phyloP scores from a whole-genome alignment of 2,888 invertebrate species.

The Ecdyonurus torrentis region DNA sequence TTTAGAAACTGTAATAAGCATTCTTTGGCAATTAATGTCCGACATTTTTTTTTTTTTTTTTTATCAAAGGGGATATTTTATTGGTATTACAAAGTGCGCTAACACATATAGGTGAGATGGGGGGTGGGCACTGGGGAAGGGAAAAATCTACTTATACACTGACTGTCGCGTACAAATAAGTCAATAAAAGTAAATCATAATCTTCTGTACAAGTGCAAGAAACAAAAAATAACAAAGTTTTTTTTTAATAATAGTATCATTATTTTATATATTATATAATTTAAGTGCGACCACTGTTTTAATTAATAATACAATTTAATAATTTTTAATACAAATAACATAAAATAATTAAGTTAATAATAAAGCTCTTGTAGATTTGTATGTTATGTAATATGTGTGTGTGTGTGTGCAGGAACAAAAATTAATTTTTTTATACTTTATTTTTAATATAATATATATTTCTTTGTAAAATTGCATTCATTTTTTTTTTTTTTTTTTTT shows the following conservation, averaged over 20 bases:
- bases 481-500: neutral
- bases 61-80: too few species aligned
- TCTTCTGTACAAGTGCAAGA: neutral
- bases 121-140: neutral
- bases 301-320: too few species aligned
- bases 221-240: neutral
- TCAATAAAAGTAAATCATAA: neutral
- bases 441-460: neutral
- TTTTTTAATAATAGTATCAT: too few species aligned
- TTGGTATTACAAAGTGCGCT: too few species aligned
- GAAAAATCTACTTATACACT: neutral
- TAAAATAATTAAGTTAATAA: neutral
- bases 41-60: neutral
- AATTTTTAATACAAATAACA: neutral
- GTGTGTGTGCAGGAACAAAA: neutral
- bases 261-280: too few species aligned
- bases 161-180: neutral
- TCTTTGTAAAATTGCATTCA: neutral
- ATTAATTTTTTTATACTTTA: neutral
- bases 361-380: neutral
- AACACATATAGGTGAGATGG: neutral
- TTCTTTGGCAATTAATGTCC: neutral
- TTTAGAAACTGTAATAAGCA: too few species aligned
- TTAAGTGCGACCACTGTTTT: neutral
- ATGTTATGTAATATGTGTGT: too few species aligned